phyloP scores from a whole-genome alignment of 2,113 vertebrate species.

The Neotoma lepida region DNA sequence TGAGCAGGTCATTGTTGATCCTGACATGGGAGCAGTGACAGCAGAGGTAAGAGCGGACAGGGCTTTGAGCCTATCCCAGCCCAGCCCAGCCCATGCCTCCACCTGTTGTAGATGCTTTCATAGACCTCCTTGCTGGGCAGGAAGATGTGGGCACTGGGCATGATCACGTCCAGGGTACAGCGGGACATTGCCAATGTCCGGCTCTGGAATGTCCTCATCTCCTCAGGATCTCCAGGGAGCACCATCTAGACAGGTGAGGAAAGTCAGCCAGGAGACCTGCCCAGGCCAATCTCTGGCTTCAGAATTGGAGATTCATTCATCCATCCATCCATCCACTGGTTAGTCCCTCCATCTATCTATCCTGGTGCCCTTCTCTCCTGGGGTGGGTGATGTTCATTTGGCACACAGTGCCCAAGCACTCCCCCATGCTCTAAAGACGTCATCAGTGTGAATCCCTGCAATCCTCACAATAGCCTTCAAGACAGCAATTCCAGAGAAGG shows the following conservation, averaged over 20 bases:
- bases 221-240: slow-evolving; percentile 93
- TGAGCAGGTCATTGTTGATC: slow-evolving; percentile 94
- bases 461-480: neutral
- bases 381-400: neutral
- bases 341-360: too few relatives aligned
- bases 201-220: slow-evolving; percentile 93
- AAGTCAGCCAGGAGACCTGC: neutral
- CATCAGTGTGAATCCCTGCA: neutral
- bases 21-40: slow-evolving; percentile 69
- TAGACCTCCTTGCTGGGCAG: slow-evolving; percentile 94
- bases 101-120: slow-evolving; percentile 95
- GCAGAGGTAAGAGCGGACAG: neutral
- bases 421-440: neutral
- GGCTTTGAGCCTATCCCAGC: accelerated
- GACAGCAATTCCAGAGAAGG: neutral
- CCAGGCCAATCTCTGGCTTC: neutral
- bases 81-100: accelerated
- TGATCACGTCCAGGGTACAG: slow-evolving; percentile 89
- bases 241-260: slow-evolving; percentile 89
- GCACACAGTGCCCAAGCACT: accelerated
- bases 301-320: neutral
- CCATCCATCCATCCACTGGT: neutral
- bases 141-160: slow-evolving; percentile 89
- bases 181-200: slow-evolving; percentile 89
- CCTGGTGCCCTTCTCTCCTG: neutral